phyloP scores from a whole-genome alignment of 2,113 vertebrate genomes.

The Gracilinanus agilis region DNA sequence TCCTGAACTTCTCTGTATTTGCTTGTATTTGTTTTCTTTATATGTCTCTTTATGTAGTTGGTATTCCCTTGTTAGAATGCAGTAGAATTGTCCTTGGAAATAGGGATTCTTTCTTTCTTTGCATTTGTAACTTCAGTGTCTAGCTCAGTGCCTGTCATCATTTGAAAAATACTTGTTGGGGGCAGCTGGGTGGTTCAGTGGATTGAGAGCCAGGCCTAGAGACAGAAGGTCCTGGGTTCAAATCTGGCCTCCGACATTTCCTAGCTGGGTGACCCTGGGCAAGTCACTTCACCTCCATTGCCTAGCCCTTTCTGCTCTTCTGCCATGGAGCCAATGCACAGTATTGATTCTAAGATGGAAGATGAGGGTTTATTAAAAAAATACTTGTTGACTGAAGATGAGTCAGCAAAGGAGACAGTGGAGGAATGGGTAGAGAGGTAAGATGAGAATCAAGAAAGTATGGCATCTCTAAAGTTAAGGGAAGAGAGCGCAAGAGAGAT shows the following conservation, averaged over 20 bases:
- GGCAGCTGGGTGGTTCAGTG: no score
- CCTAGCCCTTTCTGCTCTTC: no score
- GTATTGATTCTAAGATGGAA: no score
- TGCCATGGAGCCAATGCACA: no score
- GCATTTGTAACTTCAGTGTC: neutral
- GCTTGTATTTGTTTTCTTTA: neutral
- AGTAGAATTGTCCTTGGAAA: neutral
- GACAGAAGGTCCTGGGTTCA: no score
- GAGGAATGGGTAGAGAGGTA: neutral
- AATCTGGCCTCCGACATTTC: no score
- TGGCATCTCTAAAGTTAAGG: neutral
- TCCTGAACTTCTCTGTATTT: neutral
- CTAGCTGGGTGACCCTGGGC: no score
- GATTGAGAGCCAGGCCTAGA: no score
- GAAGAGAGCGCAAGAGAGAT: neutral
- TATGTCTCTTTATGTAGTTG: neutral
- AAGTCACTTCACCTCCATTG: no score
- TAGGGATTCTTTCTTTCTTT: neutral
- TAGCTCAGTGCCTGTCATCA: neutral
- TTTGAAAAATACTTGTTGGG: neutral
- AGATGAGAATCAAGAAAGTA: neutral
- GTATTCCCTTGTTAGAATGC: neutral
- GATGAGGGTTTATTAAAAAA: no score
- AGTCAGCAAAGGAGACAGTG: neutral
- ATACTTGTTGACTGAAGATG: neutral